Evolutionary conservation across 2,797 vertebrate genomes (phyloP), one percentile per base, ranked within the genome.

Genomic region (Notolepis coatsorum): DNA sequence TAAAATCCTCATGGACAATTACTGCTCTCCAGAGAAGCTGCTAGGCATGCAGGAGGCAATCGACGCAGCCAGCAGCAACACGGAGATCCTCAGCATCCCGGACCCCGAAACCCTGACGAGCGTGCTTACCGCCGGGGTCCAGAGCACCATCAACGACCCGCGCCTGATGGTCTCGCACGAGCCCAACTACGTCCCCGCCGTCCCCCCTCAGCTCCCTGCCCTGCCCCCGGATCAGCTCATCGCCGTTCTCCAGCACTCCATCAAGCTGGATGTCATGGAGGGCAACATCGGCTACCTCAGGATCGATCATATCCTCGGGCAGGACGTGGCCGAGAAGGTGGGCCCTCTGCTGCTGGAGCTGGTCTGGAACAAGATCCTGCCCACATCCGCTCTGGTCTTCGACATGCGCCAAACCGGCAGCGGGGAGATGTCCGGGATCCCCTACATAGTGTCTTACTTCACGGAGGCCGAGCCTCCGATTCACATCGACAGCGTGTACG

Each of bases 1-100:
- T 61, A 94, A 94, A 85, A 82, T 97, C 7, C 90, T 99, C 62
- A 77, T 96, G 88, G 93, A 97, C 68, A 98, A 96, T 84, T 99
- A 99, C 77, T 98, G 96, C 89, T 95, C 95, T 47, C 96, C 96
- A 2, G 96, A 98, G 90, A 96, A 94, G 79, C 89, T 99, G 37
- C 43, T 85, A 7, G 96, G 96, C 39, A 94, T 97, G 94, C 91
- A 95, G 81, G 93, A 95, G 67, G 95, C 94, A 17, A 96, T 97
- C 10, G 88, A 92, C 30, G 89, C 93, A 47, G 94, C 94, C 38
- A 82, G 89, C 68, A 93, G 90, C 82, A 96, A 93, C 0, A 94
- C 91, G 0, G 96, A 96, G 68, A 92, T 97, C 61, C 92, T 97
- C 70, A 89, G 91, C 61, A 92, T 97, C 71, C 91, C 96, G 2